These are phyloP conservation scores for Sorex maritimensis DNA, from an alignment of 2,797 vertebrate genomes.

Conservation along the genomic window DNA sequence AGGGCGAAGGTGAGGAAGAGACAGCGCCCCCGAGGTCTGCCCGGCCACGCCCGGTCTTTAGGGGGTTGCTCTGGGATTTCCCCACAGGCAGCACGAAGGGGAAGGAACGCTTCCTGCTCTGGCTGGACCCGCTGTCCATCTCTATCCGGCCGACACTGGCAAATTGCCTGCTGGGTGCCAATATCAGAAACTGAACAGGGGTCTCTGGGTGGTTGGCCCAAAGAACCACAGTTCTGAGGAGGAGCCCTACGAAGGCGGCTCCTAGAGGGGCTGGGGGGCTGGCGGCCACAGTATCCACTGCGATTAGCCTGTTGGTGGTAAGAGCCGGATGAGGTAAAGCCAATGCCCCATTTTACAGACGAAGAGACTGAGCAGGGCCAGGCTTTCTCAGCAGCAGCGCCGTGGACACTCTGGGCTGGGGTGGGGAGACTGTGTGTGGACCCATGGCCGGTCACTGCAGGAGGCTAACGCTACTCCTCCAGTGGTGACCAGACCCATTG, in stretches of 20 bases:
- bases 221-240: background rate
- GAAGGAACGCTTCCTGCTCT: background rate
- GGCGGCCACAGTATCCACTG: background rate
- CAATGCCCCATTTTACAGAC: background rate
- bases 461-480: background rate
- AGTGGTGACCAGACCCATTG: background rate
- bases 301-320: background rate
- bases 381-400: background rate
- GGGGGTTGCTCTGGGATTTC: background rate
- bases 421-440: no score
- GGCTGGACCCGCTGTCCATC: background rate
- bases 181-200: background rate
- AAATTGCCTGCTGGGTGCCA: background rate
- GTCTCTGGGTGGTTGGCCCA: background rate
- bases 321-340: background rate
- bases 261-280: background rate
- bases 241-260: background rate
- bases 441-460: background rate
- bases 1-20: background rate
- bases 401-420: background rate
- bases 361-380: constrained; percentile 24
- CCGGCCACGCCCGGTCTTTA: no score
- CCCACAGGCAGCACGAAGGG: background rate
- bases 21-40: no score
- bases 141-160: background rate